Evolutionary conservation across 2,888 invertebrate species (phyloP), one percentile per base, ranked within the genome.

Genomic region (Callinectes sapidus): DNA sequence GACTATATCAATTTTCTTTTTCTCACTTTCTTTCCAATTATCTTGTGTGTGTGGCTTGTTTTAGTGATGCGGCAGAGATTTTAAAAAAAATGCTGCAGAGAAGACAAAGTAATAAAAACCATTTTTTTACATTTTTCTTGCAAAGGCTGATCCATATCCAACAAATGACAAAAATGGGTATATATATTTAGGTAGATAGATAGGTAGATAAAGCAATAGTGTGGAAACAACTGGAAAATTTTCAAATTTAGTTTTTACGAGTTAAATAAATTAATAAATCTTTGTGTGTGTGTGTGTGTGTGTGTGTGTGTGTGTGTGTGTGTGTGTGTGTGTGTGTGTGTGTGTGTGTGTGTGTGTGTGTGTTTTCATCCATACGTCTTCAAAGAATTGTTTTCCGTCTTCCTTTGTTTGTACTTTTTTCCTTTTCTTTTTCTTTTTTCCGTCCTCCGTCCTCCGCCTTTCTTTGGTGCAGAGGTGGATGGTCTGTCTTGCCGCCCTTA

Each of bases 401-500:
- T 71, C 28, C 28, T 10, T 71, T 28, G 1, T 28, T 28, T 71
- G 28, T 61, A 23, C 8, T 48, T 61, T 61, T 23, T 61, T 71
- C 23, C n/a, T 71, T 71, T 71, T 71, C 10, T 71, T 71, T 28
- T 10, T 6, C 28, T 10, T 6, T 2, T 13, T n/a, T 71, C 28
- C 71, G 10, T 71, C 71, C n/a, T 23, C 71, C 71, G 10, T 71
- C 71, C 28, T 8, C n/a, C 28, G n/a, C 71, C 28, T 2, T n/a
- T n/a, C 71, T 35, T 16, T 14, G 35, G 18, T 2, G 35, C 16
- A 32, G 81, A 16, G 81, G 35, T 81, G 81, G 81, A 35, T 3
- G 81, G 81, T 81, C 71, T 81, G 81, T 81, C 81, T 81, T 81
- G 71, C 81, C 81, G 35, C 81, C 81, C 81, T 35, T 32, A 18